Evolutionary conservation across 2,113 vertebrate genomes (phyloP).

Genomic region (Arvicanthis niloticus): DNA sequence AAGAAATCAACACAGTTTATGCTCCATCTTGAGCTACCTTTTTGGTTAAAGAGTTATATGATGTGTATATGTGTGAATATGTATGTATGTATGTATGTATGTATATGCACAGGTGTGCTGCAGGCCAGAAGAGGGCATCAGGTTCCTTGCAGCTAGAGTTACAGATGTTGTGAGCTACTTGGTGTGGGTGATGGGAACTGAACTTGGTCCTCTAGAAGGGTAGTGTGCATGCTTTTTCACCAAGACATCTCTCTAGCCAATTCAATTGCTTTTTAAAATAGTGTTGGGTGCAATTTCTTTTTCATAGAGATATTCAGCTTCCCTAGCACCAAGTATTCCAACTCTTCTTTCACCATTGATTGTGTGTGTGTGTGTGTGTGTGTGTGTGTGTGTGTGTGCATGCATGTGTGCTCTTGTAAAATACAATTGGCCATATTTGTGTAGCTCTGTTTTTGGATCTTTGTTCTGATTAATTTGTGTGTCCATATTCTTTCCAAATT

Average conservation of each 20-base stretch:
- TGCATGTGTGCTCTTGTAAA: background rate
- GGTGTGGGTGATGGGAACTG: background rate
- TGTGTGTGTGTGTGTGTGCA: background rate
- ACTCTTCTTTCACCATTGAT: background rate
- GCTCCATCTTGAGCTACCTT: background rate
- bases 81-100: background rate
- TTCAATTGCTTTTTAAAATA: background rate
- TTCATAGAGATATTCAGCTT: background rate
- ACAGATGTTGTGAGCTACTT: background rate
- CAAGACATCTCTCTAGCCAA: background rate
- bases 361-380: background rate
- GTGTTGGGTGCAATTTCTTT: background rate
- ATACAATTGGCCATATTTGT: background rate
- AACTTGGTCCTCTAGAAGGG: background rate
- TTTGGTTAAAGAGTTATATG: background rate
- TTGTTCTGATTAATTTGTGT: background rate
- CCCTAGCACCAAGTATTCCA: background rate
- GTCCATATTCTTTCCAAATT: background rate
- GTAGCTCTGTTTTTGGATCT: background rate
- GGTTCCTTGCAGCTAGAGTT: background rate
- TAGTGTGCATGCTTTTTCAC: background rate
- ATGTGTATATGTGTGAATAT: background rate
- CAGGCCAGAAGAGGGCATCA: background rate
- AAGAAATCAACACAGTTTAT: background rate
- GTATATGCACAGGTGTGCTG: background rate